Evolutionary conservation across 2,888 invertebrate species (phyloP).

Genomic region (Ornithoptera priamus): DNA sequence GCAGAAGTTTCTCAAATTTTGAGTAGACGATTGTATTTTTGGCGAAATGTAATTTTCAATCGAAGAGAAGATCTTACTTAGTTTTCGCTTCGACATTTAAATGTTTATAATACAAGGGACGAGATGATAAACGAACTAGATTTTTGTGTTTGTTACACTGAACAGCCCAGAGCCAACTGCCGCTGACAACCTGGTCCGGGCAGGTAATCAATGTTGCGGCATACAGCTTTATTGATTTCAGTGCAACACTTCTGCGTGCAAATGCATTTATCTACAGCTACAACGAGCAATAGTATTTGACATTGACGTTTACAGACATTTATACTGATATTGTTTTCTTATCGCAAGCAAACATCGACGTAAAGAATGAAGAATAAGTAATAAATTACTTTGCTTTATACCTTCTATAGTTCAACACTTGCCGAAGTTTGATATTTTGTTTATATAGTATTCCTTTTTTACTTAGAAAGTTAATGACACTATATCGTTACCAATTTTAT

Average conservation of each 20-base stretch:
- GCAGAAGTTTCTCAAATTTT: background rate
- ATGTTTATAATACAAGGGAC: slow-evolving; percentile 9
- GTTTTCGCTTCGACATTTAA: slow-evolving; percentile 12
- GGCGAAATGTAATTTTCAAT: slow-evolving; percentile 8
- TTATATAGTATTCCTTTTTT: no score
- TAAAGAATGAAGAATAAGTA: background rate
- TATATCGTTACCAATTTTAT: no score
- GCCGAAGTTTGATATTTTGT: background rate
- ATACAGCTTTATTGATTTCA: slow-evolving; percentile 23
- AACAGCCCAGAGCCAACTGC: slow-evolving; percentile 5
- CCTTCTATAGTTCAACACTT: background rate
- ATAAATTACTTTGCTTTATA: background rate
- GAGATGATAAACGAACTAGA: background rate
- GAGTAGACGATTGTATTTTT: background rate
- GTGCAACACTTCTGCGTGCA: slow-evolving; percentile 15
- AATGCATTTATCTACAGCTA: slow-evolving; percentile 9
- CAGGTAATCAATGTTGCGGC: slow-evolving; percentile 1
- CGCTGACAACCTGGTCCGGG: background rate
- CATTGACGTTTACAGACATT: slow-evolving; percentile 7
- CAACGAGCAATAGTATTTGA: slow-evolving; percentile 11
- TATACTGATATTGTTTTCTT: background rate
- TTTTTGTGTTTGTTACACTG: background rate
- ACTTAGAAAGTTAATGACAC: no score
- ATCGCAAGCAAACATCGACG: background rate
- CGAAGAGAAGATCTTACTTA: slow-evolving; percentile 14